These are phyloP conservation scores for Mus spretus DNA, from an alignment of 2,797 vertebrate genomes.

Conservation along the genomic window DNA sequence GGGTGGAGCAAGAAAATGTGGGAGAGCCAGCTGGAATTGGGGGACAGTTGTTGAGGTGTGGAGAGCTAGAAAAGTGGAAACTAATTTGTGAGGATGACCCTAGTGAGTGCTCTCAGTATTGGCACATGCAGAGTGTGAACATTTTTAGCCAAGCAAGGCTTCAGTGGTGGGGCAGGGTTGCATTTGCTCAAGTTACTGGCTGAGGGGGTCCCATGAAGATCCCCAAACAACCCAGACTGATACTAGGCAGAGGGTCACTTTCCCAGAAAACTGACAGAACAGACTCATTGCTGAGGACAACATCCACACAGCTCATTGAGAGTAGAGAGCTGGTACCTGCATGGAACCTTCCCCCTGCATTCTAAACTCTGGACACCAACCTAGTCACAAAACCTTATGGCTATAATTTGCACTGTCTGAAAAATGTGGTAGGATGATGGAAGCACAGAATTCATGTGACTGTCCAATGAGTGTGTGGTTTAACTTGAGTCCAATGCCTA, in stretches of 20 bases:
- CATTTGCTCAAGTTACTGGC: neutral
- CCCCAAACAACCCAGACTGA: neutral
- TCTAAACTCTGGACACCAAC: neutral
- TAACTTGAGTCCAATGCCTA: neutral
- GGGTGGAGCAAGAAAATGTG: neutral
- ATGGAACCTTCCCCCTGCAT: neutral
- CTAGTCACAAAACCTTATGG: neutral
- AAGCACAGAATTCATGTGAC: neutral
- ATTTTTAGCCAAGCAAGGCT: neutral
- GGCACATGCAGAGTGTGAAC: neutral
- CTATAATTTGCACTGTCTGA: neutral
- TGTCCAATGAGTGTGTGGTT: neutral
- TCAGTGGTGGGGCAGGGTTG: neutral
- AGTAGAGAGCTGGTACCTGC: neutral
- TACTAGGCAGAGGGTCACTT: neutral
- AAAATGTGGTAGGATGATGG: neutral
- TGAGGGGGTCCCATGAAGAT: neutral
- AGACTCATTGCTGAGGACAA: neutral
- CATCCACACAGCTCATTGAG: neutral
- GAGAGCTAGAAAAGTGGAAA: neutral
- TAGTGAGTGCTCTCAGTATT: neutral
- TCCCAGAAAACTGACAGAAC: neutral
- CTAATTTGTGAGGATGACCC: too few species aligned
- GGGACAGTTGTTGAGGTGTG: neutral
- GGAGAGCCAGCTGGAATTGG: neutral